These are phyloP conservation scores for Gymnopithys bicolor DNA, from an alignment of 2,797 vertebrate species.

Conservation along the genomic window DNA sequence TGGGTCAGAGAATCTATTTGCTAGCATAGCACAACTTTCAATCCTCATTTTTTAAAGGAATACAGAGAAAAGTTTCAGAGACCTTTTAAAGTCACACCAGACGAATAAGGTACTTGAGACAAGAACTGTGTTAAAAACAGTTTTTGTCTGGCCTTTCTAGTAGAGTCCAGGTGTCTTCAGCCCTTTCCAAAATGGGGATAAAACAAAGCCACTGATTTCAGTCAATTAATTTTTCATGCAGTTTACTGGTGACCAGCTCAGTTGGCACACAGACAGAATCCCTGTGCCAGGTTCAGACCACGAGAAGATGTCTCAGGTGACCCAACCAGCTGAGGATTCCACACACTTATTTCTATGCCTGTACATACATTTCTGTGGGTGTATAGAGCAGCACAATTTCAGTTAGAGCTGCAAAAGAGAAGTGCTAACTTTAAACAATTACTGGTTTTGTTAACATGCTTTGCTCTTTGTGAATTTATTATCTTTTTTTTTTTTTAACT, in stretches of 20 bases:
- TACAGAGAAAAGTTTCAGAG: neutral
- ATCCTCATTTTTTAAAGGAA: neutral
- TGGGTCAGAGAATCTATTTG: neutral
- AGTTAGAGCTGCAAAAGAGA: neutral
- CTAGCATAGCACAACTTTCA: neutral
- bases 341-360: rapidly evolving
- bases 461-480: neutral
- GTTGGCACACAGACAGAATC: neutral
- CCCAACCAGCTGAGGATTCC: neutral
- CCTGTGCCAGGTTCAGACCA: neutral
- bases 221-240: neutral
- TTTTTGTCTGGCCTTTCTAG: neutral
- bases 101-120: neutral
- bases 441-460: neutral
- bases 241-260: neutral
- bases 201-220: neutral
- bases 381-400: neutral
- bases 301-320: neutral
- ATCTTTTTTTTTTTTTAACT: neutral
- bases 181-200: neutral
- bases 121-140: neutral
- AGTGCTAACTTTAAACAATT: neutral
- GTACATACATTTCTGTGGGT: no score
- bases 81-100: neutral
- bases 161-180: neutral